Percentiles rank a stretch among this genome's conserved stretches.
Conservation (phyloP, 2,113 vertebrate genomes). For the Stomatorhinus ivindoensis region DNA sequence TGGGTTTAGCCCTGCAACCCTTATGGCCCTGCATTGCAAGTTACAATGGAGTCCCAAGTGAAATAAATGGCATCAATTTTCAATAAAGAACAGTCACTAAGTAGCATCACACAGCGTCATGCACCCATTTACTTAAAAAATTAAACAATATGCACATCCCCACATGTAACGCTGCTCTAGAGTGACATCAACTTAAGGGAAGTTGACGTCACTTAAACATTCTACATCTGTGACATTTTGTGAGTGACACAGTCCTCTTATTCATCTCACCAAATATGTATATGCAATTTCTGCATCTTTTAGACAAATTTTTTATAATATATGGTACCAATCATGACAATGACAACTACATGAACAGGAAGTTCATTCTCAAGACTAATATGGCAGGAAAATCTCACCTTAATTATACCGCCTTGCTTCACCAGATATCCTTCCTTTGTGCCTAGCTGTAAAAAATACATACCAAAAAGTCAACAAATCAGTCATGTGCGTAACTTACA, state of each 20-base stretch:
- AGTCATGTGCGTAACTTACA: neutral
- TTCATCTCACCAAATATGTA: neutral
- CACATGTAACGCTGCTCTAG: neutral
- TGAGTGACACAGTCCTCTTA: neutral
- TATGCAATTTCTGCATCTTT: neutral
- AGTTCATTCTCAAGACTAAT: neutral
- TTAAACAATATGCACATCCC: neutral
- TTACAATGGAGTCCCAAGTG: neutral
- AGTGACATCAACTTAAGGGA: too few relatives aligned
- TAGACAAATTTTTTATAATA: neutral
- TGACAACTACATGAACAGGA: neutral
- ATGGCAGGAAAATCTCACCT: conserved; percentile 41
- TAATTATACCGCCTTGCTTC: conserved; percentile 83
- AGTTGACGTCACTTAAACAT: neutral
- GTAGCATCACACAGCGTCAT: too few relatives aligned
- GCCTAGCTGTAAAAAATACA: conserved; percentile 69
- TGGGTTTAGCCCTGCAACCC: neutral
- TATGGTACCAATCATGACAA: neutral
- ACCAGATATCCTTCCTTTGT: conserved; percentile 93
- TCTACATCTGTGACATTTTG: neutral
- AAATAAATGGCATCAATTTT: neutral
- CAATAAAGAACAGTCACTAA: neutral
- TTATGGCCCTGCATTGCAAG: neutral
- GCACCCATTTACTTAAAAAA: too few relatives aligned
- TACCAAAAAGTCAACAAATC: neutral